phyloP scores from a whole-genome alignment of 2,888 invertebrate genomes.

The Microctonus hyperodae region DNA sequence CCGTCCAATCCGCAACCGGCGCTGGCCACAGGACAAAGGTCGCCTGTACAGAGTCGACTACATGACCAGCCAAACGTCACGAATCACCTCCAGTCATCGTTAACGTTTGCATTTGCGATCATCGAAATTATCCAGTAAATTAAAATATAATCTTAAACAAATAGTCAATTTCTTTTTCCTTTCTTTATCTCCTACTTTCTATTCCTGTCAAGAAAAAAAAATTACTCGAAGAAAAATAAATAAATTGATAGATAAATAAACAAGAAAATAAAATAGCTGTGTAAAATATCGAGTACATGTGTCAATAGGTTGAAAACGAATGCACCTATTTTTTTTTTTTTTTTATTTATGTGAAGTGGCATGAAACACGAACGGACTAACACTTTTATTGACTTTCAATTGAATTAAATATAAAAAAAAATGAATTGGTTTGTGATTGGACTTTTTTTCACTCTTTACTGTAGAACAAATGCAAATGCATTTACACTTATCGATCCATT shows the following conservation, averaged over 20 bases:
- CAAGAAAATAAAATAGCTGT: background rate
- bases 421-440: constrained; percentile 38
- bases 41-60: constrained; percentile 49
- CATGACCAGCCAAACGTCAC: constrained; percentile 52
- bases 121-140: constrained; percentile 15
- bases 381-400: constrained; percentile 4
- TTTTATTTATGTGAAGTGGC: background rate
- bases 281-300: background rate
- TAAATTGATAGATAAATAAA: background rate
- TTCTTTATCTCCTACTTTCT: background rate
- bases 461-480: constrained; percentile 29
- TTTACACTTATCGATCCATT: constrained; percentile 52
- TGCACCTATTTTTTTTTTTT: background rate
- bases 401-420: constrained; percentile 23
- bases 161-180: background rate
- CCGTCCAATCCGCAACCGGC: constrained; percentile 54
- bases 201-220: too few species aligned
- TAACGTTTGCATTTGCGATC: constrained; percentile 39
- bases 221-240: background rate
- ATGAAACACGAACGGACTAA: constrained; percentile 24
- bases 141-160: background rate
- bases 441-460: constrained; percentile 25
- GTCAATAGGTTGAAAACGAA: background rate
- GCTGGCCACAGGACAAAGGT: constrained; percentile 54
- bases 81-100: constrained; percentile 54